Conservation (phyloP, 2,797 vertebrate genomes). For the Poecilia picta region DNA sequence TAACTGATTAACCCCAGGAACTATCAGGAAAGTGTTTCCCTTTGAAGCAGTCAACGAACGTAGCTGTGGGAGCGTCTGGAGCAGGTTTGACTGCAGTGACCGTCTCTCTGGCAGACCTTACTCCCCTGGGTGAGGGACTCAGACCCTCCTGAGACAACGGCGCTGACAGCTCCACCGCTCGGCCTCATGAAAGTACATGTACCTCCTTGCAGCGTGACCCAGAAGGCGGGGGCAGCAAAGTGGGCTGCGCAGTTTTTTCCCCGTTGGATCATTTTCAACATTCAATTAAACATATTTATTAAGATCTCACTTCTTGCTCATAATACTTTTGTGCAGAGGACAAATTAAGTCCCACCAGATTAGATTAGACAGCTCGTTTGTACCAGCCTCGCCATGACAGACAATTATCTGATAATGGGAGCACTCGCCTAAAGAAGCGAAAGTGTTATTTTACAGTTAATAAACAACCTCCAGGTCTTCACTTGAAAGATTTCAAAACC, state of each 20-base stretch:
- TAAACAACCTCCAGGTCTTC: constrained; percentile 43
- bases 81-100: constrained; percentile 42
- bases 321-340: constrained; percentile 24
- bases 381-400: constrained; percentile 13
- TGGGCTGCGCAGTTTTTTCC: constrained; percentile 54
- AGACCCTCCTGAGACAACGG: constrained; percentile 42
- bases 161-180: constrained; percentile 66
- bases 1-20: not conserved
- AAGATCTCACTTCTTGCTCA: constrained; percentile 53
- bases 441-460: constrained; percentile 41
- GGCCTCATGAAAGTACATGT: constrained; percentile 55
- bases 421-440: constrained; percentile 10
- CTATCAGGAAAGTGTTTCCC: not conserved
- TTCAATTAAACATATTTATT: constrained; percentile 63
- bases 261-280: constrained; percentile 60
- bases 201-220: constrained; percentile 45
- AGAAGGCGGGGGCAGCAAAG: constrained; percentile 55
- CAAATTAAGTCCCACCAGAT: constrained; percentile 48
- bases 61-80: constrained; percentile 21
- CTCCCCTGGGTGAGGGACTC: constrained; percentile 60
- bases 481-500: constrained; percentile 47
- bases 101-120: constrained; percentile 48
- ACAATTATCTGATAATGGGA: constrained; percentile 28
- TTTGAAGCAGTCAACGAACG: not conserved
- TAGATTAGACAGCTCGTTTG: constrained; percentile 37